Evolutionary conservation across 2,888 invertebrate genomes (phyloP), one percentile per base, ranked within the genome.

Genomic region (Masnerella sp.): DNA sequence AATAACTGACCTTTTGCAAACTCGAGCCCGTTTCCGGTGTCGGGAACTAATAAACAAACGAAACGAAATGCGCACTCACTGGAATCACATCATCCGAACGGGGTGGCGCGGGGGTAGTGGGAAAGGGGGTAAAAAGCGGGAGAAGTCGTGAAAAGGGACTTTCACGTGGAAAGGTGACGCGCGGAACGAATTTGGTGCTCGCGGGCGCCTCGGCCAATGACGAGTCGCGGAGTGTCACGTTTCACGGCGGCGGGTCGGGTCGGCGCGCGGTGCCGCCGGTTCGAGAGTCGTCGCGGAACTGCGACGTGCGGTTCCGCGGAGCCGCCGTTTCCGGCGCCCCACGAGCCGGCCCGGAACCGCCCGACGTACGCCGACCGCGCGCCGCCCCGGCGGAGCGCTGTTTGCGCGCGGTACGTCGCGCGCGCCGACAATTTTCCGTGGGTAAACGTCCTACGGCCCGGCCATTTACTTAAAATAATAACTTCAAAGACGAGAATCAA

Each of bases 201-300:
- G 68, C 67, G 43, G 43, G 2, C 59, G 59, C 54, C 30, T 20
- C 64, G 64, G 45, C 73, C 73, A 74, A 74, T 69, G 73, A 74
- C 68, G 68, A 64, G 40, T 69, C 73, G 14, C 73, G 52, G 32
- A 17, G 68, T 68, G 52, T 74, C 73, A 74, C 74, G 74, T 74
- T 74, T 69, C 74, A 74, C 69, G 62, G 15, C 15, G 64, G 74
- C 67, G 61, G 62, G 17, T 56, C 69, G 56, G 61, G 56, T 25
- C 15, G 17, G n/a, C 54, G 30, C 56, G 38, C 47, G 71, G 62
- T 65, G 49, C 40, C 59, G 58, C 67, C 58, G 20, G 58, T 51
- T n/a, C 74, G 69, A 68, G 72, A 67, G 74, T 36, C 70, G 64
- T 67, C 76, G 74, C 76, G 74, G 67, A 62, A 77, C 74, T 74